These are phyloP conservation scores for Oryzias celebensis DNA, from an alignment of 2,113 vertebrate species.

Conservation along the genomic window DNA sequence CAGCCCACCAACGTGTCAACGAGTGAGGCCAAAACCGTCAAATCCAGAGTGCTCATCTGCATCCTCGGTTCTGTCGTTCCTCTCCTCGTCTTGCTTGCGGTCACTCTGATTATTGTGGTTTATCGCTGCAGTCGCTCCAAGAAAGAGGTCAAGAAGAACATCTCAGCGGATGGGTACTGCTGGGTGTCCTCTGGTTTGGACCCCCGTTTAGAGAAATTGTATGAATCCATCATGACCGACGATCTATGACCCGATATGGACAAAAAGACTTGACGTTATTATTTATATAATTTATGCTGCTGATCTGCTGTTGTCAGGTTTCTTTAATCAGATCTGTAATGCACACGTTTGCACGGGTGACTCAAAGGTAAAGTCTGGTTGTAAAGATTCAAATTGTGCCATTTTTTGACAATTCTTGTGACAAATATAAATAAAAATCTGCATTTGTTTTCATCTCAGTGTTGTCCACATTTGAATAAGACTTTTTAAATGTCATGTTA, in stretches of 20 bases:
- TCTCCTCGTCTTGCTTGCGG: conserved; percentile 57
- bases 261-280: not conserved
- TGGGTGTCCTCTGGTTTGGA: conserved; percentile 77
- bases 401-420: no score
- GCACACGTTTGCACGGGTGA: not conserved
- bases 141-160: conserved; percentile 67
- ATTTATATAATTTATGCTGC: conserved; percentile 47
- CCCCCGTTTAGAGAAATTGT: conserved; percentile 62
- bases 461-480: no score
- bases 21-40: not conserved
- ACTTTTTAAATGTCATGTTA: no score
- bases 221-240: conserved; percentile 64
- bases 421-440: no score
- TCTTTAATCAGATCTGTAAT: conserved; percentile 12
- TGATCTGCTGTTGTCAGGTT: not conserved
- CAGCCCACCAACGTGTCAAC: conserved; percentile 25
- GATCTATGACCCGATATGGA: conserved; percentile 46
- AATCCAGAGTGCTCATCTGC: conserved; percentile 58
- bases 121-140: conserved; percentile 62
- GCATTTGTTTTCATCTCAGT: no score
- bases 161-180: conserved; percentile 73
- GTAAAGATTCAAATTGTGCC: no score
- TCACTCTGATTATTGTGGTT: conserved; percentile 54
- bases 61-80: conserved; percentile 66
- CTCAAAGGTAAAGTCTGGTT: no score